A percentile compares a stretch with the other conserved stretches of the same genome.
These are phyloP conservation scores for Molossus alvarezi DNA, from an alignment of 2,797 vertebrate genomes.

Conservation along the genomic window DNA sequence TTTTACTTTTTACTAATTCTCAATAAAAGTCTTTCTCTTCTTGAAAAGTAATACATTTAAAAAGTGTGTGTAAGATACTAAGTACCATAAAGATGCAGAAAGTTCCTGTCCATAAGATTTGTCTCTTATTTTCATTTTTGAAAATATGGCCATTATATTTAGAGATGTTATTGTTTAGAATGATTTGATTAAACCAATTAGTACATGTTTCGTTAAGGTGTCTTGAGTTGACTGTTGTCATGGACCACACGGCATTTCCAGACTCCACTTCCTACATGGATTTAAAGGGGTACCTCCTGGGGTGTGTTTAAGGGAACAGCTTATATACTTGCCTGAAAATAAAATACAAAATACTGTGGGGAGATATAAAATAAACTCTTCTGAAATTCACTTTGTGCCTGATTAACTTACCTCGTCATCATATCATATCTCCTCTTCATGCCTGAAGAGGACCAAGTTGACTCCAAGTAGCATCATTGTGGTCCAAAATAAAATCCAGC, in stretches of 20 bases:
- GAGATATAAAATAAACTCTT: neutral
- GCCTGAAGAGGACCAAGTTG: too few species aligned
- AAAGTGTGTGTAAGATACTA: neutral
- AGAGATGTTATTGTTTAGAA: neutral
- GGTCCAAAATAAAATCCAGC: neutral
- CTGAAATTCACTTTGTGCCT: neutral
- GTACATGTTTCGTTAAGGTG: neutral
- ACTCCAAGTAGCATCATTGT: too few species aligned
- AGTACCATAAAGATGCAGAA: neutral
- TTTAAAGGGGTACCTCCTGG: neutral
- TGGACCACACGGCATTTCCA: neutral
- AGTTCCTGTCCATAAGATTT: neutral
- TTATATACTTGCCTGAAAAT: neutral
- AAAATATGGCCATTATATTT: neutral
- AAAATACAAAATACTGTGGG: neutral
- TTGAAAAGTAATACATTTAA: constrained; percentile 26
- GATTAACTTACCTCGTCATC: neutral
- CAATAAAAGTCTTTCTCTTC: constrained; percentile 1
- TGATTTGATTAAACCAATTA: constrained; percentile 5
- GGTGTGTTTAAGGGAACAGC: neutral
- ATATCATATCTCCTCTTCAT: neutral
- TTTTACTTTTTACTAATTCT: neutral
- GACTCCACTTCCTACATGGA: neutral
- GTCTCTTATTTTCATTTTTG: constrained; percentile 4
- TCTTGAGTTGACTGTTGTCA: neutral